Conservation (phyloP, 2,888 invertebrate genomes). For the Sphaerophoria rueppellii region DNA sequence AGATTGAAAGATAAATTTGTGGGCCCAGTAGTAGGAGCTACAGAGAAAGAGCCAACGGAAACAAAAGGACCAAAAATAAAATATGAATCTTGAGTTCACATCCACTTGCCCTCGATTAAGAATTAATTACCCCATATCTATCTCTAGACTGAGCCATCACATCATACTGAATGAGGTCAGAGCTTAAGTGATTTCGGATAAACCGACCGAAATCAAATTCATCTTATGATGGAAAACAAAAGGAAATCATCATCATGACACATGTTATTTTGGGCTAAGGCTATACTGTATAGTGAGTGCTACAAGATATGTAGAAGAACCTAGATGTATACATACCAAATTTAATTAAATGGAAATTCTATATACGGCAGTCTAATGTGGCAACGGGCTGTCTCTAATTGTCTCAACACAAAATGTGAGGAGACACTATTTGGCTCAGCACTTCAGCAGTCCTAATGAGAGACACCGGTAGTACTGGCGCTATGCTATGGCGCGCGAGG, state of each 20-base stretch:
- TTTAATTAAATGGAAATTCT: constrained; percentile 44
- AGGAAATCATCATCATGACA: constrained; percentile 25
- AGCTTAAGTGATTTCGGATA: constrained; percentile 52
- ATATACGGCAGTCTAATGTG: background rate
- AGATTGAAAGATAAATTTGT: constrained; percentile 32
- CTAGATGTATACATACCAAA: constrained; percentile 28
- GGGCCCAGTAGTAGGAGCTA: background rate
- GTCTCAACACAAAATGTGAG: background rate
- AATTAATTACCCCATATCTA: constrained; percentile 65
- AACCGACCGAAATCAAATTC: constrained; percentile 5
- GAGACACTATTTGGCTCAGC: background rate
- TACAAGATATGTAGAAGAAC: constrained; percentile 11
- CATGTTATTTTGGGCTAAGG: constrained; percentile 12
- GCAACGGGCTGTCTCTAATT: constrained; percentile 14
- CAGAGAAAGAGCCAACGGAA: constrained; percentile 4
- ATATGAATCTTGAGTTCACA: constrained; percentile 50
- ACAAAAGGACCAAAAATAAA: constrained; percentile 47
- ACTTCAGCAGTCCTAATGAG: background rate
- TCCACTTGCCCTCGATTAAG: constrained; percentile 65
- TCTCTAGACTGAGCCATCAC: background rate
- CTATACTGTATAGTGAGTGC: background rate
- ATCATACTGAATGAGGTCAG: constrained; percentile 42
- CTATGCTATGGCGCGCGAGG: no score
- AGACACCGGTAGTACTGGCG: background rate
- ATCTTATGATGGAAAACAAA: constrained; percentile 20